Percentiles rank a stretch among this genome's conserved stretches.
Evolutionary conservation across 2,888 invertebrate species (phyloP).

Genomic region (Pachymerium ferrugineum): DNA sequence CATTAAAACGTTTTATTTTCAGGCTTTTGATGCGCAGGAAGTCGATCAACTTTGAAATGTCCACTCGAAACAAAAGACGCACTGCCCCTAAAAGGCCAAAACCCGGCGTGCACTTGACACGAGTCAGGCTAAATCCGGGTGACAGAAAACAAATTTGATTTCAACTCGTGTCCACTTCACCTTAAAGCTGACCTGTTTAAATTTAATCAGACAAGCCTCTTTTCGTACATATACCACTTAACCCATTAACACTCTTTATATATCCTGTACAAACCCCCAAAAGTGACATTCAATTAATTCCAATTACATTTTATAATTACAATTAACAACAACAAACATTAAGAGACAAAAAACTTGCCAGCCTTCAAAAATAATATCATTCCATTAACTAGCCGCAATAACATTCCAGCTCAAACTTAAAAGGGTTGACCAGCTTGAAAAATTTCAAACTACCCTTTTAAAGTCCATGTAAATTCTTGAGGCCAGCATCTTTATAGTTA

Average conservation of each 20-base stretch:
- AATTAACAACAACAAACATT: too few species aligned
- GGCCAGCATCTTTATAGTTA: slow-evolving; percentile 14
- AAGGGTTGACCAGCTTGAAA: not conserved
- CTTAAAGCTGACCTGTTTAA: slow-evolving; percentile 3
- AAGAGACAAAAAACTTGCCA: too few species aligned
- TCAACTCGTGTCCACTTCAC: slow-evolving; percentile 7
- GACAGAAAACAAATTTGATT: slow-evolving; percentile 13
- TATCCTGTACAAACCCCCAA: not conserved
- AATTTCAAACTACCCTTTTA: not conserved
- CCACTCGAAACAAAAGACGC: slow-evolving; percentile 1
- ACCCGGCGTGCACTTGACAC: slow-evolving; percentile 4
- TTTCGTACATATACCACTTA: not conserved
- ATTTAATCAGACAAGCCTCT: not conserved
- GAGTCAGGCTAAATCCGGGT: not conserved
- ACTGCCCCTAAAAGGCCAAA: slow-evolving; percentile 1
- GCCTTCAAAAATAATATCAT: too few species aligned
- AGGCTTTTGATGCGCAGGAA: slow-evolving; percentile 3
- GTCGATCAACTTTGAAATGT: not conserved
- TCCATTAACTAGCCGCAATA: not conserved
- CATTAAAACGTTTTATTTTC: slow-evolving; percentile 13
- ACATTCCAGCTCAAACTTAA: slow-evolving; percentile 1
- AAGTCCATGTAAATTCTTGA: slow-evolving; percentile 9
- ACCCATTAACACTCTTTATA: not conserved
- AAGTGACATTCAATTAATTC: not conserved
- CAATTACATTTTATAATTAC: too few species aligned